Percentiles rank a stretch among this genome's conserved stretches.
Evolutionary conservation across 2,888 invertebrate genomes (phyloP).

Genomic region (Escarpia spicata): DNA sequence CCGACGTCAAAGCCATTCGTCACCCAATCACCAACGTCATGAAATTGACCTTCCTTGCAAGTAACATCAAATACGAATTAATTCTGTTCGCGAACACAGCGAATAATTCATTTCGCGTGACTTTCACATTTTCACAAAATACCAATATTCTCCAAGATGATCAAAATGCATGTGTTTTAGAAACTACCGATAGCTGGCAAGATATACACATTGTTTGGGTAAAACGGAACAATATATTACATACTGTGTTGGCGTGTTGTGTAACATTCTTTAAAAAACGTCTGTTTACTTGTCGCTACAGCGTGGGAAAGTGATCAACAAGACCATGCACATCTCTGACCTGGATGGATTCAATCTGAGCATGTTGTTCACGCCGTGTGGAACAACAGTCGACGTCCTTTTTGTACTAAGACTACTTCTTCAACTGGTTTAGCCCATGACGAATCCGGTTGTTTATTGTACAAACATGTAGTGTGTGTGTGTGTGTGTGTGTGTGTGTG

Average conservation of each 20-base stretch:
- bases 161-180: not conserved
- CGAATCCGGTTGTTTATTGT: no score
- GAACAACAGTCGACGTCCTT: not conserved
- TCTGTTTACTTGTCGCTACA: slow-evolving; percentile 8
- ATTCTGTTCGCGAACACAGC: not conserved
- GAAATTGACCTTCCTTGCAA: no score
- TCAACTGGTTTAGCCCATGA: no score
- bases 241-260: not conserved
- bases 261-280: not conserved
- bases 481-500: no score
- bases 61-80: no score
- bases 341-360: slow-evolving; percentile 26
- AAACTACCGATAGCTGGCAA: not conserved
- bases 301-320: slow-evolving; percentile 18
- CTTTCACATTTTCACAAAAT: not conserved
- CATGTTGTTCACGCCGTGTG: slow-evolving; percentile 28
- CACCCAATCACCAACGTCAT: no score
- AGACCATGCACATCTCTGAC: slow-evolving; percentile 26
- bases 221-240: not conserved
- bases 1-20: no score
- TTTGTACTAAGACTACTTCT: no score
- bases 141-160: not conserved
- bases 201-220: not conserved
- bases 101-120: not conserved
- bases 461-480: no score